Evolutionary conservation across 2,888 invertebrate species (phyloP), one percentile per base, ranked within the genome.

Genomic region (Epinotia nisella): DNA sequence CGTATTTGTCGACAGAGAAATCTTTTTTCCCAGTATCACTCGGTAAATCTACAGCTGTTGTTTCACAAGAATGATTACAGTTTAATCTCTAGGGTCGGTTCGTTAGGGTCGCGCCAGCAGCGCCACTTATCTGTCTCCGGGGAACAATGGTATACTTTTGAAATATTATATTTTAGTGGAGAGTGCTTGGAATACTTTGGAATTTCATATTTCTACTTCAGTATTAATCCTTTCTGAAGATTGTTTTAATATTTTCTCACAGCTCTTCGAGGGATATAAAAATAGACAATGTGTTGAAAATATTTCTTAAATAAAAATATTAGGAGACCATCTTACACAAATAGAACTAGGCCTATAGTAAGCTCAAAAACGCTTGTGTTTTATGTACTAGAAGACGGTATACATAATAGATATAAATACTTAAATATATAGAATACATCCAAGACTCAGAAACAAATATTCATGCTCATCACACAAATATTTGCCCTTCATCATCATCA

Each of bases 31-130:
- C 15, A 19, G 21, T 51, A 39, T 49, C n/a, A 11, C 56, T 55
- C 5, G 0, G 4, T 45, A 11, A 51, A 51, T 51, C 49, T 39
- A 21, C 55, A 45, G 41, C 61, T 56, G 39, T 67, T 72, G 66
- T 67, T 68, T 62, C 58, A 29, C n/a, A 39, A 62, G 58, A 61
- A 62, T 62, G 61, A 72, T 68, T 58, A 69, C 73, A 49, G 68
- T 69, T 73, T 69, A 73, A 73, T 68, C 68, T 73, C 59, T 19
- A 51, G 72, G 67, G 29, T 24, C 41, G 39, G 21, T 69, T 64
- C 73, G 58, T 68, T 69, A 41, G 58, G 66, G 72, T 67, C 67
- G 53, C 13, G 69, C 61, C 71, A 19, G 60, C 53, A 2, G 67
- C n/a, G 62, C 67, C 41, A 66, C 55, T 67, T 64, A 69, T 59